Evolutionary conservation across 2,113 vertebrate species (phyloP).

Genomic region (Elachura formosa): DNA sequence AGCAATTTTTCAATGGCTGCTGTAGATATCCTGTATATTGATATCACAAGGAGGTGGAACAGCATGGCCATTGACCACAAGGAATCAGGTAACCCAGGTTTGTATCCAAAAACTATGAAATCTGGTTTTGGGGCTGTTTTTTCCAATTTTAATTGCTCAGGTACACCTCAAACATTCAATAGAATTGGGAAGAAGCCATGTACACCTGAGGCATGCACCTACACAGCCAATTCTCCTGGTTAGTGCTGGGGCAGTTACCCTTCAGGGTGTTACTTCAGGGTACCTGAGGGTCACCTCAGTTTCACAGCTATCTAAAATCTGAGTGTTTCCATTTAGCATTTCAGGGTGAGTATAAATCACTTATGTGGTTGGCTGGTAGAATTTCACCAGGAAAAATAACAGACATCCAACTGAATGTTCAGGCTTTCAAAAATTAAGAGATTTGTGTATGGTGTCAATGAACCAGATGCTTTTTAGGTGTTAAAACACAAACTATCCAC

Average conservation of each 20-base stretch:
- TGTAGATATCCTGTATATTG: constrained; percentile 94
- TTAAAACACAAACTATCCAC: background rate
- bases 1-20: constrained; percentile 91
- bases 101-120: background rate
- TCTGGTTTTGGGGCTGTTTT: background rate
- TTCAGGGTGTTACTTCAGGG: background rate
- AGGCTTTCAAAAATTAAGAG: background rate
- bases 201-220: background rate
- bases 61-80: constrained; percentile 76
- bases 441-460: background rate
- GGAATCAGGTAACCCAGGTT: constrained; percentile 79
- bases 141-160: background rate
- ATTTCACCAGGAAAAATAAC: background rate
- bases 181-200: background rate
- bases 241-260: background rate
- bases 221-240: background rate
- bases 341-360: background rate
- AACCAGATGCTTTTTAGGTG: background rate
- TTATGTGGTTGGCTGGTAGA: background rate
- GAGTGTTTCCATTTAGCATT: background rate
- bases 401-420: background rate
- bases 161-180: background rate
- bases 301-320: background rate
- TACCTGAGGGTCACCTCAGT: background rate
- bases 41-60: constrained; percentile 91